These are phyloP conservation scores for Buathra laborator DNA, from an alignment of 2,888 invertebrate genomes.

Conservation along the genomic window DNA sequence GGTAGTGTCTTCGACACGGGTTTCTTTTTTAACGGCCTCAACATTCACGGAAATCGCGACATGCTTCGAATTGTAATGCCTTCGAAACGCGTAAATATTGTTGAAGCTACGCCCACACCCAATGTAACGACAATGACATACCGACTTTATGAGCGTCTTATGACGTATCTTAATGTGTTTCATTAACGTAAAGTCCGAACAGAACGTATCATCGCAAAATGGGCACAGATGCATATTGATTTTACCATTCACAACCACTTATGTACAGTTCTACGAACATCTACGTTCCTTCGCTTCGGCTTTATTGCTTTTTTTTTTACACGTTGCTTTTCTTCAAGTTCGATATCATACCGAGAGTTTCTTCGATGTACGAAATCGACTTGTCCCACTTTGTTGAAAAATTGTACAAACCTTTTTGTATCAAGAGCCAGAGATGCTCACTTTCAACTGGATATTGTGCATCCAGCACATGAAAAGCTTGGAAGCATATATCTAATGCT, in stretches of 20 bases:
- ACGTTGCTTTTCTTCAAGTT: background rate
- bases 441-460: conserved; percentile 58
- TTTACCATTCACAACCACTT: background rate
- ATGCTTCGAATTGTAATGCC: conserved; percentile 57
- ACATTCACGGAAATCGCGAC: background rate
- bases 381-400: conserved; percentile 62
- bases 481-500: conserved; percentile 58
- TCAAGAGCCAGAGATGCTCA: conserved; percentile 60
- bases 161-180: conserved; percentile 42
- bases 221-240: conserved; percentile 11
- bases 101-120: conserved; percentile 60
- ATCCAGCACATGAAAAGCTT: conserved; percentile 59
- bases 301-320: background rate
- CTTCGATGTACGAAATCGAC: conserved; percentile 49
- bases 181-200: conserved; percentile 27
- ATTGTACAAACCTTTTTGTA: conserved; percentile 58
- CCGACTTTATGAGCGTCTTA: conserved; percentile 8
- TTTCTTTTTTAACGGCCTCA: background rate
- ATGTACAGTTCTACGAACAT: background rate
- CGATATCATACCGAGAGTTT: conserved; percentile 26
- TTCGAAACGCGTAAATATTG: conserved; percentile 52
- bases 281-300: background rate
- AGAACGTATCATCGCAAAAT: conserved; percentile 18
- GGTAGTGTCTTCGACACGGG: background rate
- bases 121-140: conserved; percentile 54